Conservation (phyloP, 2,888 invertebrate species). For the Leucozona laternaria region DNA sequence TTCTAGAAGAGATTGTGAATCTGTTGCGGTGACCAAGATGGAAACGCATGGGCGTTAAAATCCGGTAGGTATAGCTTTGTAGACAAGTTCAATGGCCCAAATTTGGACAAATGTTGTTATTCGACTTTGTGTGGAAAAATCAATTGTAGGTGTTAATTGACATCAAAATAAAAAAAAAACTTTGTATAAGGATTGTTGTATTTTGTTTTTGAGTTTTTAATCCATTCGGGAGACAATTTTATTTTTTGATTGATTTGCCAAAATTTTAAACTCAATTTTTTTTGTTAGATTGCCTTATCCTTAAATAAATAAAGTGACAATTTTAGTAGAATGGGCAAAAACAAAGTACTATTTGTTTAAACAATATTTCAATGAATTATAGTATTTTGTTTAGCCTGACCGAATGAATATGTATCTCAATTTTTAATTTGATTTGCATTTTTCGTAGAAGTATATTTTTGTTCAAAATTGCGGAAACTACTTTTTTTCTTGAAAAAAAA, state of each 20-base stretch:
- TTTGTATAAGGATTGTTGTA: neutral
- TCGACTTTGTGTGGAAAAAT: slow-evolving; percentile 15
- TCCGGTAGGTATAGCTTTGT: slow-evolving; percentile 33
- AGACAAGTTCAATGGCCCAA: slow-evolving; percentile 68
- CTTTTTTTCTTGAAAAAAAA: no score
- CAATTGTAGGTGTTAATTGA: slow-evolving; percentile 60
- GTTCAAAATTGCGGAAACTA: no score
- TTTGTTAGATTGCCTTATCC: no score
- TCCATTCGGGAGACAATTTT: neutral
- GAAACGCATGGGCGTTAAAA: slow-evolving; percentile 52
- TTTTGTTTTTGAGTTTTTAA: neutral
- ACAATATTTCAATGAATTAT: no score
- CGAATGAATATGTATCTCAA: no score
- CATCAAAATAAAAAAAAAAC: neutral
- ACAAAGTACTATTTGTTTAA: no score
- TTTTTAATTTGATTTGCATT: no score
- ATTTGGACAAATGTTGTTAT: slow-evolving; percentile 54
- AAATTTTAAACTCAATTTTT: neutral
- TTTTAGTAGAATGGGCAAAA: no score
- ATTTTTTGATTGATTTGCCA: neutral
- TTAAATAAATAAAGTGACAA: no score
- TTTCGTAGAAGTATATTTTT: no score
- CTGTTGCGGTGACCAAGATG: slow-evolving; percentile 40
- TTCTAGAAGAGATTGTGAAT: slow-evolving; percentile 37
- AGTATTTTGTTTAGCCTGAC: no score